Evolutionary conservation across 2,797 vertebrate species (phyloP), one percentile per base, ranked within the genome.

Genomic region (Eleutherodactylus coqui): DNA sequence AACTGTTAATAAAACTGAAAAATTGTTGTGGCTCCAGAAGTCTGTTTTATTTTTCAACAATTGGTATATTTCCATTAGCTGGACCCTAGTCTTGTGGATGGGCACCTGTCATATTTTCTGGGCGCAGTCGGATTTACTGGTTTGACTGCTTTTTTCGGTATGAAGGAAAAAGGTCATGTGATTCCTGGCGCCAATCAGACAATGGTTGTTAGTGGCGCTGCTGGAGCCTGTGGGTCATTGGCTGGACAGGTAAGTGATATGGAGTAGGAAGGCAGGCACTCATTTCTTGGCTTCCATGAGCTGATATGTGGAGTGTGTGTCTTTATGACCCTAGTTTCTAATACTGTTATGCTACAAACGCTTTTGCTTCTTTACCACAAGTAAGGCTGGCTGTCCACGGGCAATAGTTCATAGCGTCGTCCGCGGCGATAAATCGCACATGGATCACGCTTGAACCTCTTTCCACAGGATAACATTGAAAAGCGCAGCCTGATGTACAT

Each of bases 191-290:
- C 94, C 41, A 95, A 96, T 87, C 97, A 98, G 91, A 99, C 97
- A 0, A 95, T 99, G 96, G 97, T 99, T 89, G 93, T 99, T 89
- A 99, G 97, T 0, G 97, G 97, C 0, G 98, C 97, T 0, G 97
- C 96, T 0, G 98, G 97, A 3, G 96, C 97, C 75, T 99, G 98
- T 24, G 98, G 98, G 72, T 97, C 96, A 47, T 88, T 99, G 87
- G 97, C 97, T 0, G 98, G 98, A 76, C 98, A 99, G 97, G 97
- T 99, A 89, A 88, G 89, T 19, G 24, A 19, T 45, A 45, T 8
- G 7, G 11, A 17, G 24, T 38, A 6, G 13, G 11, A 27, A 4
- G 67, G 17, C 27, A 0, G 21, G 27, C 19, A 24, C 7, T 70
- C 19, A 11, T 7, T n/a, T 21, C 7, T 38, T 41, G 21, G 29